Base-by-base conservation (phyloP, 2,888 invertebrate genomes). In the Palloptera scutellata region DNA sequence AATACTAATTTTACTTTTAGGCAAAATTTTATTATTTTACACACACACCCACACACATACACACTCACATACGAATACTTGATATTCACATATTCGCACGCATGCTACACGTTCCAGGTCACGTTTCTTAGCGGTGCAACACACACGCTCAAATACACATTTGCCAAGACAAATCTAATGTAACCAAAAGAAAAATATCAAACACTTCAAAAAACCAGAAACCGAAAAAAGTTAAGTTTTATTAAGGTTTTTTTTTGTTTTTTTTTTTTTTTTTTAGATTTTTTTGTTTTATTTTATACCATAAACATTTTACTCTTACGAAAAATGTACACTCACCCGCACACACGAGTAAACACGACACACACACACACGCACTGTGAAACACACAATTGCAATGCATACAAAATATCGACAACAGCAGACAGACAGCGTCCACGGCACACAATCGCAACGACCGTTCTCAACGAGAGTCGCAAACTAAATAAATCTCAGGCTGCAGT, bases 381-480 rank as follows among this genome's bases (percentile, higher is more conserved):
- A 41, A 17, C 9, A 17, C 40, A 63, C 53, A 12, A 42, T 12
- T 45, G n/a, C 15, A 40, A 64, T 19, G 54, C n/a, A 8, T 10
- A 40, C 15, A 20, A 19, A 57, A 55, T 60, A 40, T 58, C 61
- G 55, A 41, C 51, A 48, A 42, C 42, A 43, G 17, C 15, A 12
- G 40, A n/a, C 42, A 53, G 17, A 40, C 66, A 20, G 17, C 58
- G 40, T 20, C 42, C 17, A 54, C 48, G 67, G 70, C 73, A 76
- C 77, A 48, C 19, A 15, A 53, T 19, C n/a, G 17, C 61, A 69
- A 82, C 81, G 78, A 80, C 82, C 79, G 83, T 73, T 77, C 77
- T 78, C 75, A 77, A 76, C 82, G 81, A 82, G 79, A 79, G 82
- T 79, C 81, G 76, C 78, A 77, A 78, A 80, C 83, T 76, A 81